Evolutionary conservation across 2,888 invertebrate species (phyloP).

Genomic region (Rhamnusium bicolor): DNA sequence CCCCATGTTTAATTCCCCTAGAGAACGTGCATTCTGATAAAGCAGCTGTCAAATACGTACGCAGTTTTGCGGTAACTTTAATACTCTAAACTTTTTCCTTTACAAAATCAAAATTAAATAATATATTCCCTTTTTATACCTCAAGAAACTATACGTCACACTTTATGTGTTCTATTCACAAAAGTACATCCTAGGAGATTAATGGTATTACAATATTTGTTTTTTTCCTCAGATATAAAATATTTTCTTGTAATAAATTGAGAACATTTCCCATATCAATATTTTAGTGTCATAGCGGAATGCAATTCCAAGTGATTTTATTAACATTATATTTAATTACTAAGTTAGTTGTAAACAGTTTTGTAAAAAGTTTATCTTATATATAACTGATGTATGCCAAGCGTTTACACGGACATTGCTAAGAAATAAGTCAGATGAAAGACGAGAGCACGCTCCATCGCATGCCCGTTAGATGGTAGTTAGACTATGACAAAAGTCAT

Average conservation of each 20-base stretch:
- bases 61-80: constrained; percentile 55
- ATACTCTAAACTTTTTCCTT: constrained; percentile 42
- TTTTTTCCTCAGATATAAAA: background rate
- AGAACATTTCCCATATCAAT: too few species aligned
- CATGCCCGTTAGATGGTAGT: too few species aligned
- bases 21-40: constrained; percentile 66
- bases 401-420: too few species aligned
- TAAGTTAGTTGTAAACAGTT: too few species aligned
- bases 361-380: too few species aligned
- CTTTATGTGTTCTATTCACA: background rate
- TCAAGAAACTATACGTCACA: constrained; percentile 19
- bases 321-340: too few species aligned
- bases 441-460: too few species aligned
- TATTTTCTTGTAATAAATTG: background rate
- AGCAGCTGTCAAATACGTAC: constrained; percentile 65
- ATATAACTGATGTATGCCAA: too few species aligned
- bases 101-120: constrained; percentile 40
- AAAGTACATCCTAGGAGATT: background rate
- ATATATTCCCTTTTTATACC: constrained; percentile 24
- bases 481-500: too few species aligned
- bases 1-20: constrained; percentile 66
- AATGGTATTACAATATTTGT: background rate
- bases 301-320: too few species aligned
- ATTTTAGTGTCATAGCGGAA: too few species aligned
- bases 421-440: too few species aligned